A percentile compares a stretch with the other conserved stretches of the same genome.
Evolutionary conservation across 2,113 vertebrate species (phyloP).

Genomic region (Chroicocephalus ridibundus): DNA sequence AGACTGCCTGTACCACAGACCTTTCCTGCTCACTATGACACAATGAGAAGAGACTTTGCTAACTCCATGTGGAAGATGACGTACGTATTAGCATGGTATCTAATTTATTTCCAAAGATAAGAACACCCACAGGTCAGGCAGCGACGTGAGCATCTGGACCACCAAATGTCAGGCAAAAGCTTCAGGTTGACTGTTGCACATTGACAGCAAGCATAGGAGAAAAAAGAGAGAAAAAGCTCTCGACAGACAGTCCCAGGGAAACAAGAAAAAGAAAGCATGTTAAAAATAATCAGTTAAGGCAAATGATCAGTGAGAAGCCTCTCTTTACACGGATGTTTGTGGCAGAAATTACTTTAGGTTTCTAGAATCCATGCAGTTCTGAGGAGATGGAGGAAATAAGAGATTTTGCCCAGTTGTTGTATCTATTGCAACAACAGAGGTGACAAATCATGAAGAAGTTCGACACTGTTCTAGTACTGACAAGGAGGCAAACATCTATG

Average conservation of each 20-base stretch:
- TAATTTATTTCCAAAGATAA: slow-evolving; percentile 18
- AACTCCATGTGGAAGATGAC: background rate
- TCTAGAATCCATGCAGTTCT: background rate
- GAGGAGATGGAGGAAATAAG: background rate
- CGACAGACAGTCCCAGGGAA: background rate
- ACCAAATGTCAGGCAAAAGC: slow-evolving; percentile 17
- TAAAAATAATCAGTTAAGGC: background rate
- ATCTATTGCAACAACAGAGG: background rate
- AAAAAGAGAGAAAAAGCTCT: background rate
- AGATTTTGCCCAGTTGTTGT: background rate
- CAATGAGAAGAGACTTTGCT: background rate
- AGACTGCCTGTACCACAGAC: background rate
- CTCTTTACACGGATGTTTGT: background rate
- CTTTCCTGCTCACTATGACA: background rate
- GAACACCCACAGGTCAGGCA: background rate
- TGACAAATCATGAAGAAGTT: background rate
- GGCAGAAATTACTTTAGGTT: background rate
- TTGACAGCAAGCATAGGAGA: background rate
- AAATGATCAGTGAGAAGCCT: background rate
- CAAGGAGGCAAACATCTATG: background rate
- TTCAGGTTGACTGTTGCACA: background rate
- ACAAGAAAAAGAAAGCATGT: background rate
- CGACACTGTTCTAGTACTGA: background rate
- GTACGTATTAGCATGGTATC: background rate
- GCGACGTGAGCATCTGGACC: slow-evolving; percentile 1